phyloP scores from a whole-genome alignment of 2,797 vertebrate genomes.

The Eurystomus glaucurus region DNA sequence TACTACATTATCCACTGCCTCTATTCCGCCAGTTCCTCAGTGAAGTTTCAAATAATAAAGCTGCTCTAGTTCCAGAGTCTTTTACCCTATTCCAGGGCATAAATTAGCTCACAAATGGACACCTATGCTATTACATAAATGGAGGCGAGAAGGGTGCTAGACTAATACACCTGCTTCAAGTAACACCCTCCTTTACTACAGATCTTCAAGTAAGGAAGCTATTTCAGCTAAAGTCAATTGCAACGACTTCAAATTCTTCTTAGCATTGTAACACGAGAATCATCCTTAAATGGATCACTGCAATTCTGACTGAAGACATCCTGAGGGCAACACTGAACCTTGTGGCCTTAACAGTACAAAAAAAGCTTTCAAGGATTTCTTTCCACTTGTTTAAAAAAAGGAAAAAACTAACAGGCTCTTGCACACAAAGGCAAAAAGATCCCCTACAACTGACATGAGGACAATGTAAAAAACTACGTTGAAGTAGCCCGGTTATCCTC shows the following conservation, averaged over 20 bases:
- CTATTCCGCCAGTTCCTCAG: neutral
- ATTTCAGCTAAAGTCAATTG: neutral
- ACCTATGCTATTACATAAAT: neutral
- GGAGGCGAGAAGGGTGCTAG: neutral
- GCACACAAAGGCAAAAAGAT: neutral
- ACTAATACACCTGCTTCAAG: neutral
- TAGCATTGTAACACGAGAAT: neutral
- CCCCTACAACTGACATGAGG: neutral
- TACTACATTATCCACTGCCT: neutral
- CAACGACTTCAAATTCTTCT: neutral
- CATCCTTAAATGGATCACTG: neutral
- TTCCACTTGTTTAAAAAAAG: neutral
- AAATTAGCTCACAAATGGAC: neutral
- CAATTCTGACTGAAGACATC: neutral
- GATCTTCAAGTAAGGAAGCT: neutral
- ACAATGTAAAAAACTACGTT: neutral
- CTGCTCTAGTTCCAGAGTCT: neutral
- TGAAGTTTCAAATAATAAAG: neutral
- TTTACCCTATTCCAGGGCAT: neutral
- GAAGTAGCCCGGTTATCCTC: neutral
- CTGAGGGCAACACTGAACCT: neutral
- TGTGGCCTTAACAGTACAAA: neutral
- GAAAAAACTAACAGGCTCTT: neutral
- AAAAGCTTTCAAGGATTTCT: neutral
- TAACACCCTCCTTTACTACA: neutral